Percentiles rank a stretch among this genome's conserved stretches.
These are phyloP conservation scores for Danionella cerebrum DNA, from an alignment of 2,113 vertebrate species.

Conservation along the genomic window DNA sequence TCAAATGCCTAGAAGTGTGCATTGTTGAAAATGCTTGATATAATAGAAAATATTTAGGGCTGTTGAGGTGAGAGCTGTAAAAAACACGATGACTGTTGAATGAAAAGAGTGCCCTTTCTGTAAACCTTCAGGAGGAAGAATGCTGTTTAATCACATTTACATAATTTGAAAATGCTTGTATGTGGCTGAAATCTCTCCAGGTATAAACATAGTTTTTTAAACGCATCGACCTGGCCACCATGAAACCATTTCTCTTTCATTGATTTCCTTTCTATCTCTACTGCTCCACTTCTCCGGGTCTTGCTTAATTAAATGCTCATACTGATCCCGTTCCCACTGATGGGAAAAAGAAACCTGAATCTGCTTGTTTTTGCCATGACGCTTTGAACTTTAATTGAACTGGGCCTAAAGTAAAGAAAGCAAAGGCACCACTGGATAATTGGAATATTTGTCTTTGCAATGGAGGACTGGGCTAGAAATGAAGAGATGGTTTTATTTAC, in stretches of 20 bases:
- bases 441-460: not conserved
- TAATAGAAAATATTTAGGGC: not conserved
- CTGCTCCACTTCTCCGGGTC: constrained; percentile 9
- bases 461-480: not conserved
- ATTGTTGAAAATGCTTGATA: constrained; percentile 7
- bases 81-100: no score
- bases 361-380: constrained; percentile 3
- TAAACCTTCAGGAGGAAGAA: no score
- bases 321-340: not conserved
- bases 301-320: constrained; percentile 29
- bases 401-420: not conserved
- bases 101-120: no score
- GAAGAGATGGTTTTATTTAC: not conserved
- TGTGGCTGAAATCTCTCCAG: constrained; percentile 7
- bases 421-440: not conserved
- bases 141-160: no score
- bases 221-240: constrained; percentile 22
- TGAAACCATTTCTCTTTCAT: constrained; percentile 31
- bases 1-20: not conserved
- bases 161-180: no score
- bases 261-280: constrained; percentile 24
- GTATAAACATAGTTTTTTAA: constrained; percentile 22
- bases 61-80: not conserved
- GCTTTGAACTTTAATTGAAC: not conserved
- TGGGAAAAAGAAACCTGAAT: not conserved